Base-by-base conservation (phyloP, 2,113 vertebrate species). In the Coracopsis vasa region DNA sequence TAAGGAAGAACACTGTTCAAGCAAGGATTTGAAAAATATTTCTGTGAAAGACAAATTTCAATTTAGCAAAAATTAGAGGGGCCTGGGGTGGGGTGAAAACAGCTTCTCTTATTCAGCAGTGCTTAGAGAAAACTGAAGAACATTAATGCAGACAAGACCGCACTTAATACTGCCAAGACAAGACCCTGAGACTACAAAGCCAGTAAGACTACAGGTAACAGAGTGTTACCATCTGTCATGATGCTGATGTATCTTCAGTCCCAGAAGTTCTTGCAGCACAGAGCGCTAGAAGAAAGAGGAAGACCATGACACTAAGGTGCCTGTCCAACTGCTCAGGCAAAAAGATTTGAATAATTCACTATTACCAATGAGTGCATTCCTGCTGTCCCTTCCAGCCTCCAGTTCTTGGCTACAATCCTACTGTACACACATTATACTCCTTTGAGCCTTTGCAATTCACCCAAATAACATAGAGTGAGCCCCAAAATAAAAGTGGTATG, bases 211-310 rank as follows among this genome's bases (percentile, higher is more conserved):
- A 35, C 10, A 58, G 21, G 56, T 58, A 35, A 51, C 60, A 2
- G 0, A 58, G 33, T 71, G 45, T 47, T 77, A 53, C 7, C 17
- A 65, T 4, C 33, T 51, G 28, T 18, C 33, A 54, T 4, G 39
- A 67, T 28, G 16, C 7, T 80, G 35, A 81, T 4, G 0, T 3
- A 64, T 39, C n/a, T 81, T 42, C 44, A 78, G 1, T 2, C 14
- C 24, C 14, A 50, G 3, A 79, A 31, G 3, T 42, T 58, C 35
- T 37, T 56, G 33, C 20, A 81, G 47, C 39, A 61, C 37, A 69
- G 73, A 42, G 27, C 37, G 44, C 20, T 35, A 53, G 23, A 28
- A 93, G 7, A 4, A 84, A 67, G 37, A 73, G 10, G 15, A 70
- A 35, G 23, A 35, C 4, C 25, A 71, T 0, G 3, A 72, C 39